These are phyloP conservation scores for Laspeyria flexula DNA, from an alignment of 2,888 invertebrate genomes.

Conservation along the genomic window DNA sequence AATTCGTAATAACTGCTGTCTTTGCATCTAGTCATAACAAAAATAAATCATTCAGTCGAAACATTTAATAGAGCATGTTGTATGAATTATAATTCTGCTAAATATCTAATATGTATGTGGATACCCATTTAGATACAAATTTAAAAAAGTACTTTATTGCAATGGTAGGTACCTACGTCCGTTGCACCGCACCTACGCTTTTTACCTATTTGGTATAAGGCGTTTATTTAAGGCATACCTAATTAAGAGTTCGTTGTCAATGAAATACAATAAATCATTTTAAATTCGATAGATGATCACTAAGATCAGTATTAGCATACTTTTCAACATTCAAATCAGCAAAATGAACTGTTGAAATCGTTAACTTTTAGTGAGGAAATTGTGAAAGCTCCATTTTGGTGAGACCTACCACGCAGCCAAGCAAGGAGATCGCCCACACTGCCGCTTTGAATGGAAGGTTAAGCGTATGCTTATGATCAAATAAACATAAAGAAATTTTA, in stretches of 20 bases:
- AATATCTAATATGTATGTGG: too few relatives aligned
- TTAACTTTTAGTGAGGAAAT: slow-evolving; percentile 13
- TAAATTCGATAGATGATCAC: neutral
- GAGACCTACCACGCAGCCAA: neutral
- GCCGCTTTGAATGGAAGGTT: neutral
- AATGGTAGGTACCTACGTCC: too few relatives aligned
- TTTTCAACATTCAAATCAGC: neutral
- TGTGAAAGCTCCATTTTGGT: slow-evolving; percentile 18
- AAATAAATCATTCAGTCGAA: slow-evolving; percentile 41
- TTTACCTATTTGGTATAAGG: too few relatives aligned
- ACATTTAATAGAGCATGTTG: slow-evolving; percentile 26
- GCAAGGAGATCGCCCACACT: slow-evolving; percentile 13
- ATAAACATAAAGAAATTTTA: neutral
- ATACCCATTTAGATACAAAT: too few relatives aligned
- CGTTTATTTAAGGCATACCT: too few relatives aligned
- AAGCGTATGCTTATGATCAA: neutral
- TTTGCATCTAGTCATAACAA: slow-evolving; percentile 37
- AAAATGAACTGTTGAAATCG: neutral
- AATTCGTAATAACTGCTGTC: slow-evolving; percentile 31
- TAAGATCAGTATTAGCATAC: neutral
- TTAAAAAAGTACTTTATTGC: too few relatives aligned
- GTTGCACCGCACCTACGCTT: too few relatives aligned
- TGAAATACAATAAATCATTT: neutral
- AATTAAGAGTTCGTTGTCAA: too few relatives aligned
- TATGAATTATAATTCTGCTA: slow-evolving; percentile 31